phyloP scores from a whole-genome alignment of 2,113 vertebrate genomes.

The Platichthys flesus region DNA sequence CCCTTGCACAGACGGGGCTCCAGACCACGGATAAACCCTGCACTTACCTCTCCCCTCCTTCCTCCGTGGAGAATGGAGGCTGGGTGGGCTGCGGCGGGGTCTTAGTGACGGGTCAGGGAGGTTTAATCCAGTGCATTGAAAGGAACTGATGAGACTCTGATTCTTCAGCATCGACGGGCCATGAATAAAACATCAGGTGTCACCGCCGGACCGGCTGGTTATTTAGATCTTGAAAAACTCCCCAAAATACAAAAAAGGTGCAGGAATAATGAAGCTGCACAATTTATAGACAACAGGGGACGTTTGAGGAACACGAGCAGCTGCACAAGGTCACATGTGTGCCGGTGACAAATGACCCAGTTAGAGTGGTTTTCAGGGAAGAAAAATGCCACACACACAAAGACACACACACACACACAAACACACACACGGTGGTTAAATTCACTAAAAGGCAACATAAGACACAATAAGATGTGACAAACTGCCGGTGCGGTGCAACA shows the following conservation, averaged over 20 bases:
- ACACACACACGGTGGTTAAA: no score
- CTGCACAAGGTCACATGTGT: no score
- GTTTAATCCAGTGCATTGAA: conserved; percentile 63
- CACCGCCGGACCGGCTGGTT: conserved; percentile 39
- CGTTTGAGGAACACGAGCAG: background rate
- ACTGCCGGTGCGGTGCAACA: no score
- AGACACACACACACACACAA: no score
- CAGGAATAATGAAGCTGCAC: no score
- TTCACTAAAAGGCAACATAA: no score
- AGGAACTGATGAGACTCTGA: conserved; percentile 61
- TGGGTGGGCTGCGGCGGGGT: conserved; percentile 29
- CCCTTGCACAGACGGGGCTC: conserved; percentile 47
- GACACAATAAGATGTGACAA: no score
- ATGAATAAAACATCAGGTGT: conserved; percentile 74
- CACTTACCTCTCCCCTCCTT: conserved; percentile 62
- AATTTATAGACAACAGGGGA: conserved; percentile 12
- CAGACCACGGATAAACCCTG: conserved; percentile 64
- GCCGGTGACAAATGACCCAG: background rate
- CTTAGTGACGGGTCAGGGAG: conserved; percentile 58
- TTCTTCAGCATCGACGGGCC: conserved; percentile 47
- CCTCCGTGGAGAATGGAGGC: conserved; percentile 15
- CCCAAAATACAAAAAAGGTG: background rate
- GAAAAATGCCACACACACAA: background rate
- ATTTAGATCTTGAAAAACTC: conserved; percentile 27
- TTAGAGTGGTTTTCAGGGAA: background rate